These are phyloP conservation scores for Odontamblyopus lacepedii DNA, from an alignment of 2,797 vertebrate genomes.

Conservation along the genomic window DNA sequence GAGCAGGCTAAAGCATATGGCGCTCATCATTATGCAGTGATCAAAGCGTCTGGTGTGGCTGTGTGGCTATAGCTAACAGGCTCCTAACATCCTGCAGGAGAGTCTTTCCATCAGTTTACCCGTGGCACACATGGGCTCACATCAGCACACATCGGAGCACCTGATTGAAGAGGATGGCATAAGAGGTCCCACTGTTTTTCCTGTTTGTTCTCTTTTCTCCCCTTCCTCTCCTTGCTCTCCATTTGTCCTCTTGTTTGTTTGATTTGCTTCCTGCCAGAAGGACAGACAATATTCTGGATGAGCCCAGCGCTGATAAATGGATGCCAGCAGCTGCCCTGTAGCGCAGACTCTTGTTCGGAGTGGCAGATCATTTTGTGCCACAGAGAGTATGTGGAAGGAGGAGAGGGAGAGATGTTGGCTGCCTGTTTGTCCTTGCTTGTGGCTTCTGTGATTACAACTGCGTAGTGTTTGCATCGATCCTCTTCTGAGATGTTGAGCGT, in stretches of 20 bases:
- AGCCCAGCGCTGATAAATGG: conserved; percentile 67
- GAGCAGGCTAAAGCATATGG: conserved; percentile 8
- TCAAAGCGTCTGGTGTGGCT: conserved; percentile 4
- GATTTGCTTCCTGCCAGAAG: conserved; percentile 66
- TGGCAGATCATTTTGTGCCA: conserved; percentile 71
- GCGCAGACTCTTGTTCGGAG: conserved; percentile 57
- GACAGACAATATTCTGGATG: conserved; percentile 66
- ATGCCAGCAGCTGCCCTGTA: conserved; percentile 60
- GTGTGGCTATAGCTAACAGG: neutral
- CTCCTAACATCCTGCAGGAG: conserved; percentile 8
- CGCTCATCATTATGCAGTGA: conserved; percentile 7
- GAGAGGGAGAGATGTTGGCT: conserved; percentile 42
- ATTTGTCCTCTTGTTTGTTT: conserved; percentile 61
- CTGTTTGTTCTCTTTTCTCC: conserved; percentile 24
- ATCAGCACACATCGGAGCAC: conserved; percentile 15
- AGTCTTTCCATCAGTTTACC: neutral
- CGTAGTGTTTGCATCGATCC: conserved; percentile 62
- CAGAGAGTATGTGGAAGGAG: conserved; percentile 30
- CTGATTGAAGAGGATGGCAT: conserved; percentile 49
- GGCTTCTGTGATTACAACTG: conserved; percentile 61
- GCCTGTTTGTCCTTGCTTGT: conserved; percentile 55
- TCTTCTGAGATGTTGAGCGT: conserved; percentile 48
- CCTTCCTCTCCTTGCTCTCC: conserved; percentile 35
- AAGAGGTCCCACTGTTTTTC: conserved; percentile 30
- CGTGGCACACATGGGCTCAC: neutral